Conservation (phyloP, 2,888 invertebrate genomes). For the Pheosia gnoma region DNA sequence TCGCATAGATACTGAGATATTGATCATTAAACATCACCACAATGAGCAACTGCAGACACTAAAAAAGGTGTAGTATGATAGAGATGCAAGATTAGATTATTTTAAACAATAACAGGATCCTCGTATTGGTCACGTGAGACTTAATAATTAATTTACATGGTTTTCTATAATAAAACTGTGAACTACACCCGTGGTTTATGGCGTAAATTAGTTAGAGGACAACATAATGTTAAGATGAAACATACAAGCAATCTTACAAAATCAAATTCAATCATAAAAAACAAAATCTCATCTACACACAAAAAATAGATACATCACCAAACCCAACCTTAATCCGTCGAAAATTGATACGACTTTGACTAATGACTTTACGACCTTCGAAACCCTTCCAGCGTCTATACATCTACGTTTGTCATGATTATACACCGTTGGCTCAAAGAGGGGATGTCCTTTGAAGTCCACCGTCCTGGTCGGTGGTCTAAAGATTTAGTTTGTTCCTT, state of each 20-base stretch:
- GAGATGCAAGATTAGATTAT: no score
- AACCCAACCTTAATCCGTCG: slow-evolving; percentile 4
- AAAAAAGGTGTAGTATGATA: no score
- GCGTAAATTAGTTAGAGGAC: no score
- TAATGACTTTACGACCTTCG: slow-evolving; percentile 54
- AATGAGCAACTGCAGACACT: no score
- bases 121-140: no score
- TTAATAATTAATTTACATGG: no score
- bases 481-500: slow-evolving; percentile 64
- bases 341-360: slow-evolving; percentile 50
- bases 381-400: slow-evolving; percentile 53
- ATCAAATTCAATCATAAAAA: background rate
- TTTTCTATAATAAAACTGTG: no score
- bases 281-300: background rate
- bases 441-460: slow-evolving; percentile 69
- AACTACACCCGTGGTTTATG: no score
- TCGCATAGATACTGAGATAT: no score
- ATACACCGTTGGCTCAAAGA: slow-evolving; percentile 46
- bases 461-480: slow-evolving; percentile 76
- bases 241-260: background rate
- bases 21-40: no score
- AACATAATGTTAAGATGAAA: no score
- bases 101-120: no score
- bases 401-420: slow-evolving; percentile 67
- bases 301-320: background rate